Conservation (phyloP, 2,888 invertebrate genomes). For the Mythimna loreyi region DNA sequence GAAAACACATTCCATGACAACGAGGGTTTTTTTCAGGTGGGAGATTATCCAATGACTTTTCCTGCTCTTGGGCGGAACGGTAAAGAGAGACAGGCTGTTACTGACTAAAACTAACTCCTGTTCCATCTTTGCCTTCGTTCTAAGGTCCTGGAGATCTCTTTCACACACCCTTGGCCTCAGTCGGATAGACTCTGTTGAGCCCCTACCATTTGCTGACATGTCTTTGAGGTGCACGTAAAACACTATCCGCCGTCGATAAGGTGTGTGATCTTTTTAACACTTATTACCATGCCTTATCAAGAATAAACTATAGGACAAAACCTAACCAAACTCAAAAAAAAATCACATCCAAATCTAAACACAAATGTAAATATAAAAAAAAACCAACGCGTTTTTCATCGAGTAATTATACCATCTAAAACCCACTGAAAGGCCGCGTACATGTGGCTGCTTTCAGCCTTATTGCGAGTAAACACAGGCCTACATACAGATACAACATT, state of each 20-base stretch:
- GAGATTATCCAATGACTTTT: too few relatives aligned
- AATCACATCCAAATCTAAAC: not conserved
- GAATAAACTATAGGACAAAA: not conserved
- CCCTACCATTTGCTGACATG: too few relatives aligned
- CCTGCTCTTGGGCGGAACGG: too few relatives aligned
- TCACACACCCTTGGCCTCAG: too few relatives aligned
- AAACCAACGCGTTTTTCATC: conserved; percentile 19
- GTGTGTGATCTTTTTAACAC: not conserved
- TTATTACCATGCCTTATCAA: not conserved
- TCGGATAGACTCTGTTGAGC: too few relatives aligned
- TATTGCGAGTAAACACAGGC: conserved; percentile 38
- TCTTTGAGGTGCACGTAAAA: too few relatives aligned
- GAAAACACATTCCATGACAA: conserved; percentile 9
- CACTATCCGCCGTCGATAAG: too few relatives aligned
- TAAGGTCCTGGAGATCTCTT: too few relatives aligned
- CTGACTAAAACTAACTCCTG: too few relatives aligned
- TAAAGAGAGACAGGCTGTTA: too few relatives aligned
- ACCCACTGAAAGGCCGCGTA: conserved; percentile 21
- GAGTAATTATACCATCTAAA: conserved; percentile 28
- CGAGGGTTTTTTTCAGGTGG: not conserved
- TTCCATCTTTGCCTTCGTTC: too few relatives aligned
- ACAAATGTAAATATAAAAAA: conserved; percentile 1
- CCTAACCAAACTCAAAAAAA: not conserved
- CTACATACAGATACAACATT: conserved; percentile 35
- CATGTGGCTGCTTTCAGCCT: conserved; percentile 48